Percentiles rank a stretch among this genome's conserved stretches.
Evolutionary conservation across 35 echinoderm and acorn worm species (phyloP).

Genomic region (Eucidaris tribuloides): DNA sequence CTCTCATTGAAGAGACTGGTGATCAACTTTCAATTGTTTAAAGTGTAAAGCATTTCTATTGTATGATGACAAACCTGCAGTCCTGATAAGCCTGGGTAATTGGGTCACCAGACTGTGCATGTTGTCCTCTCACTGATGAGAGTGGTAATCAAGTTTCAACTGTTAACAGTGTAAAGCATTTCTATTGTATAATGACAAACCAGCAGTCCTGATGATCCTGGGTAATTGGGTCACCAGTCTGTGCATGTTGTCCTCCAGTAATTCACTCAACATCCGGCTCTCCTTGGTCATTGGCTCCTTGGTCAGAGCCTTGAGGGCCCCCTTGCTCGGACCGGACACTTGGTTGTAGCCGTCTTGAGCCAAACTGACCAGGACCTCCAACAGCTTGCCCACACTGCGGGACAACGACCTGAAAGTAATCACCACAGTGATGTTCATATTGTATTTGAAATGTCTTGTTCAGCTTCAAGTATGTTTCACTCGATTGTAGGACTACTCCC

Average conservation of each 20-base stretch:
- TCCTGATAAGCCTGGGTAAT: constrained; percentile 63
- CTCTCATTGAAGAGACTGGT: no score
- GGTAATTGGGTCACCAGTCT: constrained; percentile 66
- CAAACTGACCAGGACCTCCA: constrained; percentile 60
- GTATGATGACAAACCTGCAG: no score
- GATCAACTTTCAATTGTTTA: no score
- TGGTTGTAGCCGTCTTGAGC: constrained; percentile 65
- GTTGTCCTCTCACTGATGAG: no score
- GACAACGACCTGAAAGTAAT: constrained; percentile 46
- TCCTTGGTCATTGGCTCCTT: constrained; percentile 22
- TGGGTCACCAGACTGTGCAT: constrained; percentile 61
- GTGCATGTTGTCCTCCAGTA: constrained; percentile 81
- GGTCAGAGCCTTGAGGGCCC: constrained; percentile 3
- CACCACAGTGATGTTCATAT: not conserved
- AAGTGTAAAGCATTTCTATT: no score
- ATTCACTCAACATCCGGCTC: constrained; percentile 48
- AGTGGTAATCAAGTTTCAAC: no score
- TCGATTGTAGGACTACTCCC: no score
- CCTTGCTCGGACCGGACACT: constrained; percentile 34
- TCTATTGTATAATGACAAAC: no score
- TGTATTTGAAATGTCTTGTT: no score
- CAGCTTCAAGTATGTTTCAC: no score
- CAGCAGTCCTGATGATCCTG: constrained; percentile 70
- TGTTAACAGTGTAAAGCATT: no score
- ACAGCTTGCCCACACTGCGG: constrained; percentile 38